phyloP scores from a whole-genome alignment of 2,113 vertebrate species.

The human region DNA sequence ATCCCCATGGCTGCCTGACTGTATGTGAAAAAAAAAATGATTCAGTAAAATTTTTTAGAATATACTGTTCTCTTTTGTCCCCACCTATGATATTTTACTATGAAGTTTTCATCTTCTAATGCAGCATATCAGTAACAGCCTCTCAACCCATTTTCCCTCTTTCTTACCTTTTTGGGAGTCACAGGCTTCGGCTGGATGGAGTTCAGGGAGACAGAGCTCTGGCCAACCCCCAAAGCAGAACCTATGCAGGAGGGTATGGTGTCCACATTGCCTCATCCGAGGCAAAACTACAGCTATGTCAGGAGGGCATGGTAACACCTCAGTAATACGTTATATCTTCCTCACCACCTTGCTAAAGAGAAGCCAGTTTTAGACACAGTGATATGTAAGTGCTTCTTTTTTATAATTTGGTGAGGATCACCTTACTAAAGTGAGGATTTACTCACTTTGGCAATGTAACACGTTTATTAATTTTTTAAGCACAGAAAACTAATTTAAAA shows the following conservation, averaged over 20 bases:
- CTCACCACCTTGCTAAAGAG: background rate
- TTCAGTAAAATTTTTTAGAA: background rate
- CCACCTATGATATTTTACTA: background rate
- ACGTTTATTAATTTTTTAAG: background rate
- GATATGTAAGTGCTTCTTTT: background rate
- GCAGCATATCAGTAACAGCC: background rate
- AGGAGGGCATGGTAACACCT: background rate
- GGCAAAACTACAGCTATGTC: background rate
- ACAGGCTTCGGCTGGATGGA: background rate
- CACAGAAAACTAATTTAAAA: background rate
- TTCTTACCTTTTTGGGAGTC: background rate
- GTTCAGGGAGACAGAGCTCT: background rate
- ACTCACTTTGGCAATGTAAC: background rate
- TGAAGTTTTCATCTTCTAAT: background rate
- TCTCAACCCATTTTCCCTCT: background rate
- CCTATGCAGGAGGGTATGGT: fast-evolving
- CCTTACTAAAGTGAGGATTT: background rate
- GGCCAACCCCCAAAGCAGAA: background rate
- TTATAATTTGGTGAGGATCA: too few species aligned
- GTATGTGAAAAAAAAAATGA: background rate
- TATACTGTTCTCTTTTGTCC: background rate
- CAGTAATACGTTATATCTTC: background rate
- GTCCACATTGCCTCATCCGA: background rate
- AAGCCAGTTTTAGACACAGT: background rate
- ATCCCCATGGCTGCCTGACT: background rate